Evolutionary conservation across 2,797 vertebrate species (phyloP).

Genomic region (Eurystomus glaucurus): DNA sequence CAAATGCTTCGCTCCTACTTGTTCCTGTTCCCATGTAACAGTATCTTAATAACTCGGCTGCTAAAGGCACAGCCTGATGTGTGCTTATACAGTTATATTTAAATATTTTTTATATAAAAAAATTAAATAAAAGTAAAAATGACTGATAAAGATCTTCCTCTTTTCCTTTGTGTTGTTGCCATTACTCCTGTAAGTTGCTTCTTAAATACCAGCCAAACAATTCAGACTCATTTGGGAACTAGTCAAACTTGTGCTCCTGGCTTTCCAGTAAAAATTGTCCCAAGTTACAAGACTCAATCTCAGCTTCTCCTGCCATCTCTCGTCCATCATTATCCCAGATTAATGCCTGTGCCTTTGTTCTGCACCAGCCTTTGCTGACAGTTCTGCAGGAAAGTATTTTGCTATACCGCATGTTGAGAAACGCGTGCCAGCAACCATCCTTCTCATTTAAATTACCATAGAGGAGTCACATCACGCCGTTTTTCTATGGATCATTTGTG

Average conservation of each 20-base stretch:
- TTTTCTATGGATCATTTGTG: slow-evolving; percentile 23
- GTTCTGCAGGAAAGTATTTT: slow-evolving; percentile 1
- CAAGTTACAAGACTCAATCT: not conserved
- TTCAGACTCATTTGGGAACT: not conserved
- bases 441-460: slow-evolving; percentile 24
- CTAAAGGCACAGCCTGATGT: fast-evolving
- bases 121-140: not conserved
- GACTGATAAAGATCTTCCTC: not conserved
- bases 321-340: slow-evolving; percentile 47
- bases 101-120: not conserved
- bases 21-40: not conserved
- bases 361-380: not conserved
- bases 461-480: not conserved
- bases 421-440: not conserved
- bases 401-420: not conserved
- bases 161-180: slow-evolving; percentile 30
- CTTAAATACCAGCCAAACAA: slow-evolving; percentile 2
- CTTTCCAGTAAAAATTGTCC: slow-evolving; percentile 63
- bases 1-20: not conserved
- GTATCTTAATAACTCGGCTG: not conserved
- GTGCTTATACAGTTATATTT: not conserved
- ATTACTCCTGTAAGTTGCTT: not conserved
- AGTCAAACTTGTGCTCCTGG: slow-evolving; percentile 56
- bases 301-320: slow-evolving; percentile 12
- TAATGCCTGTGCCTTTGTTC: slow-evolving; percentile 49